Evolutionary conservation across 2,888 invertebrate species (phyloP).

Genomic region (Caenorhabditis virilis): DNA sequence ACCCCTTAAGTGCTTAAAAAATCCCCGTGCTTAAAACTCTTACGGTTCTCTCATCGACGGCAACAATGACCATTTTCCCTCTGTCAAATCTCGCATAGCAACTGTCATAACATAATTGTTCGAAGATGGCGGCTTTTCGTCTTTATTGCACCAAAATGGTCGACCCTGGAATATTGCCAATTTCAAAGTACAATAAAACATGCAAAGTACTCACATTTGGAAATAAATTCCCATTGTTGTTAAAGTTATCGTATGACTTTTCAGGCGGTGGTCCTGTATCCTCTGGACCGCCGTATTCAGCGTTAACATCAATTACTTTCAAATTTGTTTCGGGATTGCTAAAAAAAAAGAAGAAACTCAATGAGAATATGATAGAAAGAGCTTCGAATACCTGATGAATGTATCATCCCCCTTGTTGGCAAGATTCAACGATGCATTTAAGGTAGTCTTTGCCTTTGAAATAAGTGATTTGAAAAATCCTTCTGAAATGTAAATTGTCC

Average conservation of each 20-base stretch:
- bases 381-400: neutral
- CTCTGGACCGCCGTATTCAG: slow-evolving; percentile 1
- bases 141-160: slow-evolving; percentile 6
- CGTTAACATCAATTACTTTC: neutral
- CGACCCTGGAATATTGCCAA: neutral
- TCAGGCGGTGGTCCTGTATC: slow-evolving; percentile 1
- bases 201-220: neutral
- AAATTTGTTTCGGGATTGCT: neutral
- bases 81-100: slow-evolving; percentile 3
- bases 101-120: neutral
- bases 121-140: slow-evolving; percentile 1
- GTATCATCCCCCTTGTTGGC: slow-evolving; percentile 5
- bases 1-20: too few relatives aligned
- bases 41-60: neutral
- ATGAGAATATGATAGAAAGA: neutral
- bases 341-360: neutral
- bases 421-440: neutral
- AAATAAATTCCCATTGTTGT: slow-evolving; percentile 2
- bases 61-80: slow-evolving; percentile 2
- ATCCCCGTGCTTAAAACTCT: too few relatives aligned
- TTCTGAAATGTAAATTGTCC: too few relatives aligned
- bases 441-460: slow-evolving; percentile 1
- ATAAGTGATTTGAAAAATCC: neutral
- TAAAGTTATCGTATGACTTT: neutral
- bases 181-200: neutral